Evolutionary conservation across 2,113 vertebrate genomes (phyloP).

Genomic region (Podarcis cretensis): DNA sequence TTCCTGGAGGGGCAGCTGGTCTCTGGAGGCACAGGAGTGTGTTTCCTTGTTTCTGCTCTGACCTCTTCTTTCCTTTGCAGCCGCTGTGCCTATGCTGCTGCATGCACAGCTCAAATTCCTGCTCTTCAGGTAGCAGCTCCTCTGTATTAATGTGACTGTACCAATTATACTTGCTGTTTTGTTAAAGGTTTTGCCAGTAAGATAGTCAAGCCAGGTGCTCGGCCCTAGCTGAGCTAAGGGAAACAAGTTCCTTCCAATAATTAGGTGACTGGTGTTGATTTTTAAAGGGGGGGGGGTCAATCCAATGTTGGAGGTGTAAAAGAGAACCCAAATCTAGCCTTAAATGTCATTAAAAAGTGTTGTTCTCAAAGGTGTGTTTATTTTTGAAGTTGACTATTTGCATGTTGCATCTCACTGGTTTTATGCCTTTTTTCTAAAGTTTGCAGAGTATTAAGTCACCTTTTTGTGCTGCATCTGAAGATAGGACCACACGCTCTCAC

Average conservation of each 20-base stretch:
- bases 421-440: neutral
- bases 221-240: constrained; percentile 6
- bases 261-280: neutral
- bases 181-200: neutral
- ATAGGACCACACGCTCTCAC: neutral
- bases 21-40: neutral
- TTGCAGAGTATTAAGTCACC: too few species aligned
- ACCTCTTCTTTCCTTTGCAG: neutral
- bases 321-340: constrained; percentile 17
- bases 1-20: constrained; percentile 25
- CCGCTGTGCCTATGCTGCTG: neutral
- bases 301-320: constrained; percentile 14
- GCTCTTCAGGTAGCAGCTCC: neutral
- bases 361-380: constrained; percentile 13
- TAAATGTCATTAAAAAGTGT: constrained; percentile 27
- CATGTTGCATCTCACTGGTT: neutral
- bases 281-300: neutral
- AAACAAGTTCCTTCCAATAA: constrained; percentile 14
- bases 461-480: neutral
- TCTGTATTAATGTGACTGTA: neutral
- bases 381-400: neutral
- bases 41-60: neutral
- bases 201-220: neutral
- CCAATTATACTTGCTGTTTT: accelerated
- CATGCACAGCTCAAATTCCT: neutral